A percentile compares a stretch with the other conserved stretches of the same genome.
Evolutionary conservation across 2,113 vertebrate species (phyloP).

Genomic region (Coptodon bakossiorum): DNA sequence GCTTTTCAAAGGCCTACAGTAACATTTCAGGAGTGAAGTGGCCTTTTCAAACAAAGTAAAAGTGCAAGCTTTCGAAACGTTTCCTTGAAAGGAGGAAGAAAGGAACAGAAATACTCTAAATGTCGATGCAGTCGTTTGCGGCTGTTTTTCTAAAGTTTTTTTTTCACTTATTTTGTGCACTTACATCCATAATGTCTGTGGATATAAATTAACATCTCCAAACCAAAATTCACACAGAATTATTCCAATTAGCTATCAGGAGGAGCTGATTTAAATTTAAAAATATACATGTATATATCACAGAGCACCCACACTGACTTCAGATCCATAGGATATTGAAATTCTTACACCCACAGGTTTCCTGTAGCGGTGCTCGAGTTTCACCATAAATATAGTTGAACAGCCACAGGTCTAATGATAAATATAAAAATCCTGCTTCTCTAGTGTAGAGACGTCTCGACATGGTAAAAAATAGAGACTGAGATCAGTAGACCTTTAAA

Average conservation of each 20-base stretch:
- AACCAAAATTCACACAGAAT: neutral
- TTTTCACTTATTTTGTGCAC: neutral
- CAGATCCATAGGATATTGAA: conserved; percentile 29
- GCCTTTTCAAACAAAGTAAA: conserved; percentile 30
- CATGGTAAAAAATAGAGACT: neutral
- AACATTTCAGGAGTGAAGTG: conserved; percentile 32
- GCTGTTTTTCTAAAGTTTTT: neutral
- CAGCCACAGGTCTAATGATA: neutral
- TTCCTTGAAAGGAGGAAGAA: neutral
- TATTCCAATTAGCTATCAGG: neutral
- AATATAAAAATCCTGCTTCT: conserved; percentile 6
- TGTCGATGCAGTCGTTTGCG: neutral
- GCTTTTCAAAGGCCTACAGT: neutral
- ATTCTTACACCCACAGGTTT: neutral
- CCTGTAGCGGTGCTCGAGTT: neutral
- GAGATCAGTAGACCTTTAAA: conserved; percentile 8
- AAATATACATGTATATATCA: neutral
- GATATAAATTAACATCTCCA: neutral
- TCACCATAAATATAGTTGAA: neutral
- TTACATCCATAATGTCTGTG: neutral
- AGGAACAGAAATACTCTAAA: neutral
- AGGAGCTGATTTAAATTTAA: neutral
- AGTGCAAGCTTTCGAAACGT: conserved; percentile 37
- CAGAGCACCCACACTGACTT: neutral
- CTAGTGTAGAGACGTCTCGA: neutral